Conservation (phyloP, 2,888 invertebrate genomes). For the Torymus tubicola region DNA sequence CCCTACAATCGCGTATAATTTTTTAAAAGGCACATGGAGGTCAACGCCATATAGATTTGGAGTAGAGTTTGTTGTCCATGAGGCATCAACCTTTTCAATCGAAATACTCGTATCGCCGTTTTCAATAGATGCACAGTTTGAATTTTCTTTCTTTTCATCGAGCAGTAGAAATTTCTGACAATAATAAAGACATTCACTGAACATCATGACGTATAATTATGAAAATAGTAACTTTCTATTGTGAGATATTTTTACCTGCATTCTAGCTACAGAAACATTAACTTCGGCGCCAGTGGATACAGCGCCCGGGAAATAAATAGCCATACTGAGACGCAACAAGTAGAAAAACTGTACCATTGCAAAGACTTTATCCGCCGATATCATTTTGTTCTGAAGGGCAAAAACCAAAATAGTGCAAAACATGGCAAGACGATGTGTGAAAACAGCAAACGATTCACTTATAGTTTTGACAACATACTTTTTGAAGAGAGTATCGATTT, state of each 20-base stretch:
- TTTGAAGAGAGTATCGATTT: conserved; percentile 80
- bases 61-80: conserved; percentile 73
- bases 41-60: conserved; percentile 76
- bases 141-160: conserved; percentile 77
- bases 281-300: conserved; percentile 81
- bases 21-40: conserved; percentile 79
- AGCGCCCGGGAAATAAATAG: conserved; percentile 82
- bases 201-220: too few relatives aligned
- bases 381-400: conserved; percentile 79
- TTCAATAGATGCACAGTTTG: conserved; percentile 27
- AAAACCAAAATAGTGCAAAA: conserved; percentile 88
- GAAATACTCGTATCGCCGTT: conserved; percentile 71
- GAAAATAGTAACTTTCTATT: background rate
- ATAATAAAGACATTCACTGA: too few relatives aligned
- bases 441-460: conserved; percentile 82
- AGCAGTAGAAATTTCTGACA: conserved; percentile 78
- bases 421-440: conserved; percentile 82
- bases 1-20: conserved; percentile 89
- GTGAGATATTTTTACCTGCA: conserved; percentile 77
- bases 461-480: conserved; percentile 82
- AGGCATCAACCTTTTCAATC: conserved; percentile 76
- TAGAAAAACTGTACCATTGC: conserved; percentile 88
- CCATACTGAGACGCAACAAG: conserved; percentile 82
- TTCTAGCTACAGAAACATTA: conserved; percentile 80
- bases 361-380: conserved; percentile 83